Conservation (phyloP, 2,113 vertebrate species). For the Podilymbus podiceps region DNA sequence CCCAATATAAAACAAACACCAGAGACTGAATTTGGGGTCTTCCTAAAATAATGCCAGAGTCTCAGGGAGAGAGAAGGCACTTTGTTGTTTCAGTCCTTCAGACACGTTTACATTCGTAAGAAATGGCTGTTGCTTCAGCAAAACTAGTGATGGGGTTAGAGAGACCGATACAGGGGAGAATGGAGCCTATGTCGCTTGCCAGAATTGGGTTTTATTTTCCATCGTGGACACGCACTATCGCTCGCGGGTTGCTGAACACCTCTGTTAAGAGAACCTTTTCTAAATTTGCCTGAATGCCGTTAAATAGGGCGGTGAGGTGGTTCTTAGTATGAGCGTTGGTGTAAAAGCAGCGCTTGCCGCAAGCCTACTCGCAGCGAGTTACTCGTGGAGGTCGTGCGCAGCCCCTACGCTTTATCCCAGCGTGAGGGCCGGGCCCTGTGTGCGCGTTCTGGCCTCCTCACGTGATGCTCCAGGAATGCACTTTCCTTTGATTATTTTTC, state of each 20-base stretch:
- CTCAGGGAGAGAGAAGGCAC: not conserved
- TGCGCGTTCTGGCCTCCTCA: not conserved
- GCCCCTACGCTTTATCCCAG: not conserved
- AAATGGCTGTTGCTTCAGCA: not conserved
- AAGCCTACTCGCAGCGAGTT: fast-evolving
- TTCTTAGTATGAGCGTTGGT: not conserved
- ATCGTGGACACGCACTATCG: fast-evolving
- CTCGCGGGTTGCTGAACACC: not conserved
- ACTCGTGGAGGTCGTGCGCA: fast-evolving
- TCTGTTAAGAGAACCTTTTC: not conserved
- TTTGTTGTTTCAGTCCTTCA: not conserved
- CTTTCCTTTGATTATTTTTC: conserved; percentile 71
- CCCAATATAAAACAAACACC: not conserved
- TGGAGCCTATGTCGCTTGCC: not conserved
- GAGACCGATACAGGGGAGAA: not conserved
- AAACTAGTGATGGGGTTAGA: not conserved
- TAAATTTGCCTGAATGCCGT: not conserved
- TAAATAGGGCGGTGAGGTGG: not conserved
- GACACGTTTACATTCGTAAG: not conserved
- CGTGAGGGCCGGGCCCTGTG: not conserved
- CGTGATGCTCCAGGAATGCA: conserved; percentile 58
- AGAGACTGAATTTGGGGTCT: not conserved
- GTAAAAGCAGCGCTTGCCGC: not conserved
- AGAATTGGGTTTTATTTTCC: not conserved
- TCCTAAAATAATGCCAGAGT: not conserved